These are phyloP conservation scores for Callimorpha dominula DNA, from an alignment of 2,888 invertebrate species.

Conservation along the genomic window DNA sequence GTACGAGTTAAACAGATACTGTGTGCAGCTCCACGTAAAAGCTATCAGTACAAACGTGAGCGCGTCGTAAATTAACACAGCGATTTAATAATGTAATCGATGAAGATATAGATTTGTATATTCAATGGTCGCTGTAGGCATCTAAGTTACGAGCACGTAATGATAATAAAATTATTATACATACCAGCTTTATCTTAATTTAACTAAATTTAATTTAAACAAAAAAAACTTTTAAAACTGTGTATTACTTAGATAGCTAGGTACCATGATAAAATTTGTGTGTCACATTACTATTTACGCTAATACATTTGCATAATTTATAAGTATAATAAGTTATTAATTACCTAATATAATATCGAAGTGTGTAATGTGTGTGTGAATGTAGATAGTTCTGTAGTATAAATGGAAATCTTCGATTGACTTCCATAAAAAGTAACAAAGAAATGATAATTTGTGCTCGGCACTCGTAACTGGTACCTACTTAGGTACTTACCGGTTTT, in stretches of 20 bases:
- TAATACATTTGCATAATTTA: no score
- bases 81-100: constrained; percentile 12
- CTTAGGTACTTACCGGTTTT: background rate
- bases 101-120: constrained; percentile 2
- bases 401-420: no score
- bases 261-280: background rate
- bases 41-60: constrained; percentile 41
- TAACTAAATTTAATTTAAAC: background rate
- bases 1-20: constrained; percentile 47
- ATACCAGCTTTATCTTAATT: background rate
- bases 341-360: no score
- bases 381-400: no score
- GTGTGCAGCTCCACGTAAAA: constrained; percentile 29
- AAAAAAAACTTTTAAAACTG: background rate
- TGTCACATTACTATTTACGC: background rate
- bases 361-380: no score
- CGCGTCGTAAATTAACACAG: constrained; percentile 27
- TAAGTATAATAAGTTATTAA: no score
- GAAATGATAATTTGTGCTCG: background rate
- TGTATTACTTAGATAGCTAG: background rate
- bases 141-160: background rate
- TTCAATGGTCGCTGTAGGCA: background rate
- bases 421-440: background rate
- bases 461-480: background rate
- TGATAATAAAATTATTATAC: background rate